These are phyloP conservation scores for Lophotriccus pileatus DNA, from an alignment of 2,797 vertebrate species.

Conservation along the genomic window DNA sequence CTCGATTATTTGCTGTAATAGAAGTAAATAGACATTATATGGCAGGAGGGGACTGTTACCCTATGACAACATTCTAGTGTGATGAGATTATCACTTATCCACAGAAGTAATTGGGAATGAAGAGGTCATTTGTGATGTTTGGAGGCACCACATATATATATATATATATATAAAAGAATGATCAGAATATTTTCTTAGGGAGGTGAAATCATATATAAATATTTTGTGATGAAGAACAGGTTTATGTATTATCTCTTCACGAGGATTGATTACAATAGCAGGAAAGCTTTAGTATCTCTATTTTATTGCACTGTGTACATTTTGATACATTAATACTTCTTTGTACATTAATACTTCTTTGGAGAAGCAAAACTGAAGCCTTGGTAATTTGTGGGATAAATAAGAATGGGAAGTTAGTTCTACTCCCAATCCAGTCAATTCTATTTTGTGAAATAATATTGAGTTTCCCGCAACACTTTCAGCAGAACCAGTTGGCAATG, in stretches of 20 bases:
- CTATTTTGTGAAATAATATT: background rate
- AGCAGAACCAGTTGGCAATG: background rate
- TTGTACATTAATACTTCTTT: too few species aligned
- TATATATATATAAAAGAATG: background rate
- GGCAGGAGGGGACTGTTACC: background rate
- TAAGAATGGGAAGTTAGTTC: background rate
- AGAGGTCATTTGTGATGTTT: constrained; percentile 26
- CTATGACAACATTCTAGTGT: background rate
- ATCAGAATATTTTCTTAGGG: background rate
- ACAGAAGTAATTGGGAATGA: background rate
- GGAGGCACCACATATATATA: background rate
- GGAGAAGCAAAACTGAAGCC: background rate
- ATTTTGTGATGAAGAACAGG: background rate
- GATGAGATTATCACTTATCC: constrained; percentile 5
- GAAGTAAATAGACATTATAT: background rate
- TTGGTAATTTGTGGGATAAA: background rate
- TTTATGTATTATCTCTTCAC: background rate
- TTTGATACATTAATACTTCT: too few species aligned
- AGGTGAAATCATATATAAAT: background rate
- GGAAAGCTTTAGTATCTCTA: background rate
- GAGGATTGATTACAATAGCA: background rate
- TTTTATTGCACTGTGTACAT: background rate
- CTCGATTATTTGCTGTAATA: constrained; percentile 28
- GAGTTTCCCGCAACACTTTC: background rate
- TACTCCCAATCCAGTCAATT: background rate